Conservation (phyloP, 2,113 vertebrate genomes). For the Spea bombifrons region DNA sequence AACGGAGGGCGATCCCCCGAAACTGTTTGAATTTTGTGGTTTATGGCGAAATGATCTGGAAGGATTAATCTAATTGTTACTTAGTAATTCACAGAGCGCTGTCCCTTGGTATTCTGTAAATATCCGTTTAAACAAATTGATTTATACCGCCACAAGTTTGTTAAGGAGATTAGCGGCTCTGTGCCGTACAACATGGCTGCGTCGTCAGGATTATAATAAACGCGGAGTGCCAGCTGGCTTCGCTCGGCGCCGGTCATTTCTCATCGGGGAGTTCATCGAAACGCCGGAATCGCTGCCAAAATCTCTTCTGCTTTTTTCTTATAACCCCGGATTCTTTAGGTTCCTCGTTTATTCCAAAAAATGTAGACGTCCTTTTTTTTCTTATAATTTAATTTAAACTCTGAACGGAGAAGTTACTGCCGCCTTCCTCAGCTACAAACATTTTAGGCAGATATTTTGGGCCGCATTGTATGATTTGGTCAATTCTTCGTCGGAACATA, state of each 20-base stretch:
- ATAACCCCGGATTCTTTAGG: constrained; percentile 24
- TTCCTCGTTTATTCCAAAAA: constrained; percentile 20
- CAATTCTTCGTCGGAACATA: background rate
- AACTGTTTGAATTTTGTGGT: background rate
- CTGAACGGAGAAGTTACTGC: constrained; percentile 31
- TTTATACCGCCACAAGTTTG: constrained; percentile 15
- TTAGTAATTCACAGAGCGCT: background rate
- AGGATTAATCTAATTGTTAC: background rate
- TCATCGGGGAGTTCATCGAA: constrained; percentile 37
- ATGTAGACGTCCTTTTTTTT: constrained; percentile 15
- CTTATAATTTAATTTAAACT: constrained; percentile 38
- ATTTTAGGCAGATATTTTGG: constrained; percentile 3
- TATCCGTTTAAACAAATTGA: constrained; percentile 23
- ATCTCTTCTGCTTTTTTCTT: background rate
- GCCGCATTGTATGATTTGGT: constrained; percentile 21
- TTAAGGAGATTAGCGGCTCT: constrained; percentile 12
- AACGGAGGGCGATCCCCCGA: background rate
- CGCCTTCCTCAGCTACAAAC: constrained; percentile 11
- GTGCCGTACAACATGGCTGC: background rate
- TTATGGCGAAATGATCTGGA: background rate
- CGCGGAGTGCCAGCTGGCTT: constrained; percentile 26
- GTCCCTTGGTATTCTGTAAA: constrained; percentile 20
- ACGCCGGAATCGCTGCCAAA: constrained; percentile 27
- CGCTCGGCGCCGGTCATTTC: constrained; percentile 30
- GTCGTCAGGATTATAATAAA: background rate